These are phyloP conservation scores for Aspidiotus rigidus DNA, from an alignment of 2,888 invertebrate species.

Conservation along the genomic window DNA sequence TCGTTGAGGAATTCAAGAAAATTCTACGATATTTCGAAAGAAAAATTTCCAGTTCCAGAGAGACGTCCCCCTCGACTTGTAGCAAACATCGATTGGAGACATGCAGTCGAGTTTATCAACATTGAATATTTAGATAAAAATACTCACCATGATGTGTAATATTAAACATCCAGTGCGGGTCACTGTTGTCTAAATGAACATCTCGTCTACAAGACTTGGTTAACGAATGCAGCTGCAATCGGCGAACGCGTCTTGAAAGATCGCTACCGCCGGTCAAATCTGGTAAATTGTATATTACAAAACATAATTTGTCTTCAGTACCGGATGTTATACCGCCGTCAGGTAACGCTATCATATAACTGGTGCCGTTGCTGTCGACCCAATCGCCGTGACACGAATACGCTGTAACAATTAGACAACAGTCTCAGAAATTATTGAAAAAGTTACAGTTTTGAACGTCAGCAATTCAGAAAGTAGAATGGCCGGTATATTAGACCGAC, in stretches of 20 bases:
- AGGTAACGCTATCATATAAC: conserved; percentile 61
- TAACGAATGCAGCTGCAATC: conserved; percentile 45
- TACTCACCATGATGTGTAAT: conserved; percentile 57
- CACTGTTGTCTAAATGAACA: conserved; percentile 43
- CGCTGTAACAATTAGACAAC: conserved; percentile 44
- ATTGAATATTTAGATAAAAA: neutral
- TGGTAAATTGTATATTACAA: conserved; percentile 44
- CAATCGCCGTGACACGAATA: conserved; percentile 67
- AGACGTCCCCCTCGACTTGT: too few species aligned
- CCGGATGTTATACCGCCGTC: conserved; percentile 48
- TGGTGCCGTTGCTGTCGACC: conserved; percentile 50
- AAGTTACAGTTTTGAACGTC: too few species aligned
- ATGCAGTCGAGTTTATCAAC: too few species aligned
- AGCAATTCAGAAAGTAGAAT: too few species aligned
- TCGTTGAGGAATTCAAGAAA: too few species aligned
- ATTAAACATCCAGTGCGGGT: conserved; percentile 46
- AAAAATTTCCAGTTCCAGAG: too few species aligned
- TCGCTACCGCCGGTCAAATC: conserved; percentile 21
- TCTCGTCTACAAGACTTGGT: conserved; percentile 52
- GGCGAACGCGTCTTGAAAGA: conserved; percentile 27
- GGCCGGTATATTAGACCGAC: too few species aligned
- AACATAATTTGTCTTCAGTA: conserved; percentile 52
- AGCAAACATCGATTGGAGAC: too few species aligned
- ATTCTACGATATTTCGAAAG: too few species aligned
- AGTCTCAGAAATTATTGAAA: too few species aligned